A percentile compares a stretch with the other conserved stretches of the same genome.
phyloP scores from a whole-genome alignment of 2,797 vertebrate species.

The Brachyrhaphis roseni region DNA sequence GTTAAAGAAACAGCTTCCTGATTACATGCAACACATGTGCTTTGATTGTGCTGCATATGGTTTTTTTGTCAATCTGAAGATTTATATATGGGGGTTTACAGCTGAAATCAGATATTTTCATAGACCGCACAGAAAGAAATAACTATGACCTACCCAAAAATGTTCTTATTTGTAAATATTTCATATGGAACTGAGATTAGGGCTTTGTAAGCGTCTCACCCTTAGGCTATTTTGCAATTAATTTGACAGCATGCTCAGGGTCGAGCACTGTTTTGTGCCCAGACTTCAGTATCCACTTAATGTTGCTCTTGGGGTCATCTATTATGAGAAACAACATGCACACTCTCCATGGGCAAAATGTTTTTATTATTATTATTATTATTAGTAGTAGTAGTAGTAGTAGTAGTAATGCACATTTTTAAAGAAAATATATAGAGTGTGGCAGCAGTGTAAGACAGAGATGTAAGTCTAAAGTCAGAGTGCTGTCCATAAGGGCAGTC shows the following conservation, averaged over 20 bases:
- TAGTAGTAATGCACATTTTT: neutral
- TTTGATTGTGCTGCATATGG: neutral
- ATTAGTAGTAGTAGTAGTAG: neutral
- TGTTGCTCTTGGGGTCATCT: neutral
- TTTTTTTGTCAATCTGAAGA: neutral
- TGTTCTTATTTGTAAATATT: neutral
- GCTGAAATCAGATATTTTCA: neutral
- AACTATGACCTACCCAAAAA: neutral
- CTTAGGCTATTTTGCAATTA: neutral
- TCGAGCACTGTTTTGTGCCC: neutral
- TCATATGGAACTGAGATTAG: neutral
- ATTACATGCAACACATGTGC: neutral
- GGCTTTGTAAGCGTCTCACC: neutral
- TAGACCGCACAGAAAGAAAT: neutral
- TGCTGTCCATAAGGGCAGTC: neutral
- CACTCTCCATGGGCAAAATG: neutral
- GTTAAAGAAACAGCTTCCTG: neutral
- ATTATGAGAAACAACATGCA: neutral
- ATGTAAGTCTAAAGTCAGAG: neutral
- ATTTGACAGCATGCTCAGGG: neutral
- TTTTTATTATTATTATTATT: neutral
- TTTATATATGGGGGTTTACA: neutral
- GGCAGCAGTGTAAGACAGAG: neutral
- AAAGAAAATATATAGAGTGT: neutral
- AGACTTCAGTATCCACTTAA: neutral